These are phyloP conservation scores for Drosophila yooni DNA, from an alignment of 2,888 invertebrate species.

Conservation along the genomic window DNA sequence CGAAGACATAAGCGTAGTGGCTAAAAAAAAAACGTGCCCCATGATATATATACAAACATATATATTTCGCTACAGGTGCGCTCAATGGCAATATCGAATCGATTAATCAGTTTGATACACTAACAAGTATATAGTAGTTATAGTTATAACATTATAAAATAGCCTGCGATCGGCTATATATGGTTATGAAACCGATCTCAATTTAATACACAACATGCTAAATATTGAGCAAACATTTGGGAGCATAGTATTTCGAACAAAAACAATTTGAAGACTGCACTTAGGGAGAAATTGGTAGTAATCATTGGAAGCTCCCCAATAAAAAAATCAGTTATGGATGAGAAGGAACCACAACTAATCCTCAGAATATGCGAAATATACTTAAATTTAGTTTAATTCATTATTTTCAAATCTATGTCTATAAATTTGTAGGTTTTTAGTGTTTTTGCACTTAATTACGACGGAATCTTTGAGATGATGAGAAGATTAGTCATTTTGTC, in stretches of 20 bases:
- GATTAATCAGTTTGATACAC: constrained; percentile 2
- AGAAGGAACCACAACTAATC: background rate
- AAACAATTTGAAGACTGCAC: background rate
- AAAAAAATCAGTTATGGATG: background rate
- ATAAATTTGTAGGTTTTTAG: background rate
- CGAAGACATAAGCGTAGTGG: constrained; percentile 42
- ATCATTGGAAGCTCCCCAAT: background rate
- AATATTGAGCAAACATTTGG: background rate
- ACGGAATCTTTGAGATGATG: background rate
- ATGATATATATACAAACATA: constrained; percentile 11
- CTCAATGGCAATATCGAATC: constrained; percentile 17
- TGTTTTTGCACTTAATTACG: background rate
- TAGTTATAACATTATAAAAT: background rate
- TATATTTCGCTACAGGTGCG: constrained; percentile 33
- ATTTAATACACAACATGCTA: background rate
- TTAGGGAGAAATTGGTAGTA: background rate
- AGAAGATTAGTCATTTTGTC: background rate
- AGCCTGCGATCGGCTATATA: background rate
- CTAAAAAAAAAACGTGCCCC: constrained; percentile 30
- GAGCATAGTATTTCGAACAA: background rate
- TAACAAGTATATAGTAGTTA: background rate
- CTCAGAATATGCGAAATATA: background rate
- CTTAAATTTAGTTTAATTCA: background rate
- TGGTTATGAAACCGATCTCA: background rate
- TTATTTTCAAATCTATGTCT: background rate